Evolutionary conservation across 2,797 vertebrate genomes (phyloP), one percentile per base, ranked within the genome.

Genomic region (Dermochelys coriacea): DNA sequence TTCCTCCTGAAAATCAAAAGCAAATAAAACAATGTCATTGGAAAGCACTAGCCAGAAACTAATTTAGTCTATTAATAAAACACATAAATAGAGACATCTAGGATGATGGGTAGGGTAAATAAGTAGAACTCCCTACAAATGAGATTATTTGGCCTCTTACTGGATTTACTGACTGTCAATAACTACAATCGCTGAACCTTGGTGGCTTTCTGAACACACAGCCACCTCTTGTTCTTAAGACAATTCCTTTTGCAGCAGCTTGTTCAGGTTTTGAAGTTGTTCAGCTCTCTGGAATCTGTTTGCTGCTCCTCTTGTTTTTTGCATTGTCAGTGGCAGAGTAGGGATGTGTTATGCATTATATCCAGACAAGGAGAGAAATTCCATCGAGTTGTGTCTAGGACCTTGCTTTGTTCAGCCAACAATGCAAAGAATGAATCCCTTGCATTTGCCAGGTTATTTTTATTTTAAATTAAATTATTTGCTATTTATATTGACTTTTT

Each of bases 121-220:
- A 23, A 37, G 14, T 34, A 45, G 93, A 84, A 12, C 14, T 23
- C 80, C 29, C 45, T 61, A 41, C 41, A 82, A 78, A 8, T 61
- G 61, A 83, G n/a, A 50, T 59, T 68, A 8, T 12, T 41, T n/a
- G 45, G 18, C 15, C 9, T 88, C 15, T 86, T 51, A 2, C 1
- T 93, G 52, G 45, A 47, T 19, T 82, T 61, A 41, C 19, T 41
- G 18, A 23, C 34, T 7, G 52, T 41, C 57, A 80, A 2, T 10
- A 90, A 27, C 19, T 1, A 1, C 54, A 82, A 47, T 5, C 12
- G 6, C 15, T 2, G 2, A 1, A 10, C 37, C 77, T 45, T 19
- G 5, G 12, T n/a, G 0, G 11, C 59, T 88, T 12, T 1, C 0
- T 77, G 47, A 3, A 19, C 25, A 54, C 0, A 0, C 55, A 3